Evolutionary conservation across 2,797 vertebrate species (phyloP).

Genomic region (Anabacerthia variegaticeps): DNA sequence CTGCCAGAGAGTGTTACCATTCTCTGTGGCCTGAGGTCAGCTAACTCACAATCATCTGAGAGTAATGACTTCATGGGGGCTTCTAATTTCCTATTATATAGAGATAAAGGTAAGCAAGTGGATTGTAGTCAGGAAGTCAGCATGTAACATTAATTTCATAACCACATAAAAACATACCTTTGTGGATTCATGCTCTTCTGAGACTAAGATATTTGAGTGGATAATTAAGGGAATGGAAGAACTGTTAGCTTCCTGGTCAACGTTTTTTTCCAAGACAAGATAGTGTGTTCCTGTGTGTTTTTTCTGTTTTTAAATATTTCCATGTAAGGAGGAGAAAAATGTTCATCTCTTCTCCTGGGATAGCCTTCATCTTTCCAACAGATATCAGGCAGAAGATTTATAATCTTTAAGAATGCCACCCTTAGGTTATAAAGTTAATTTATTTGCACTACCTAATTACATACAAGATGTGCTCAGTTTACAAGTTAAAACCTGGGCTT

Average conservation of each 20-base stretch:
- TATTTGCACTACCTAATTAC: neutral
- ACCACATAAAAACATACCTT: neutral
- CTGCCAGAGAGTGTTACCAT: neutral
- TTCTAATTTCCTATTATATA: neutral
- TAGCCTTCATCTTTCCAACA: neutral
- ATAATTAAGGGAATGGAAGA: neutral
- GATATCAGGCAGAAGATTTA: neutral
- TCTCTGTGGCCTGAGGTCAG: neutral
- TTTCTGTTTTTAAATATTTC: neutral
- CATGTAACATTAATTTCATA: neutral
- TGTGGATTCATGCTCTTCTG: neutral
- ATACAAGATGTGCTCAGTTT: neutral
- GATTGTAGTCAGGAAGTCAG: neutral
- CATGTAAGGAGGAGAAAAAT: neutral
- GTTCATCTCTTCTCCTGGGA: neutral
- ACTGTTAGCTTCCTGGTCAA: neutral
- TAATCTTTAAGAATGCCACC: neutral
- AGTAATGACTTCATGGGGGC: neutral
- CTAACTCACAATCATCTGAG: neutral
- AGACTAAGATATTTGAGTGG: neutral
- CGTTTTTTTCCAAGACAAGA: neutral
- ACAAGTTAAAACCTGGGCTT: neutral
- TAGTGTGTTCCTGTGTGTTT: neutral
- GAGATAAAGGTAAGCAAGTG: neutral
- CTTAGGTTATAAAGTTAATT: conserved; percentile 40